Evolutionary conservation across 2,113 vertebrate species (phyloP).

Genomic region (Mus spicilegus): DNA sequence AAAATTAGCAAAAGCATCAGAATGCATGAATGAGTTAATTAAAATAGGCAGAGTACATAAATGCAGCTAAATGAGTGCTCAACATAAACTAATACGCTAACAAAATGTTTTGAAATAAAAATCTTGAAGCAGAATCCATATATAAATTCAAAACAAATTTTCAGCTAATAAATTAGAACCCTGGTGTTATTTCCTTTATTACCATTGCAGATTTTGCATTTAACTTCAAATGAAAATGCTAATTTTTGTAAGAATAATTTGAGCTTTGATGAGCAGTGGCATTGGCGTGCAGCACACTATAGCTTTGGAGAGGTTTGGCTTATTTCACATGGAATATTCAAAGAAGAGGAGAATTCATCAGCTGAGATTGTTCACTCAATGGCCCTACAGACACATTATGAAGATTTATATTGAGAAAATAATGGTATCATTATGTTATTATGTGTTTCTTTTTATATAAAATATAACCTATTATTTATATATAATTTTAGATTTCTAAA

Average conservation of each 20-base stretch:
- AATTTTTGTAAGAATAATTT: slow-evolving; percentile 10
- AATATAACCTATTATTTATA: background rate
- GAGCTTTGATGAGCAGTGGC: background rate
- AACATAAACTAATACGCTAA: slow-evolving; percentile 49
- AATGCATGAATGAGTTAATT: slow-evolving; percentile 84
- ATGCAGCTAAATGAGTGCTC: slow-evolving; percentile 66
- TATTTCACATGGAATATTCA: slow-evolving; percentile 20
- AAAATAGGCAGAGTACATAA: slow-evolving; percentile 83
- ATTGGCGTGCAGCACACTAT: background rate
- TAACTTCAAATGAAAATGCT: slow-evolving; percentile 11
- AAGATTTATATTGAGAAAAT: slow-evolving; percentile 32
- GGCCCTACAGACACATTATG: slow-evolving; percentile 12
- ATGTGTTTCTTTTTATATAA: background rate
- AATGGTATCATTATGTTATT: background rate
- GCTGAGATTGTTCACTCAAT: slow-evolving; percentile 61
- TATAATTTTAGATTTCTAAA: background rate
- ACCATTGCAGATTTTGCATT: slow-evolving; percentile 31
- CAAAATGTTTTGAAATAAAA: slow-evolving; percentile 75
- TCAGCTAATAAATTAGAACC: slow-evolving; percentile 7
- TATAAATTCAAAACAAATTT: slow-evolving; percentile 33
- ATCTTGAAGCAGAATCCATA: slow-evolving; percentile 1
- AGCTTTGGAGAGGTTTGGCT: background rate
- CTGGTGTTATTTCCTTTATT: slow-evolving; percentile 40
- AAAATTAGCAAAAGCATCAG: slow-evolving; percentile 84
- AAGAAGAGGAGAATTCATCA: slow-evolving; percentile 67